Conservation (phyloP, 2,797 vertebrate species). For the Danio jaintianensis region DNA sequence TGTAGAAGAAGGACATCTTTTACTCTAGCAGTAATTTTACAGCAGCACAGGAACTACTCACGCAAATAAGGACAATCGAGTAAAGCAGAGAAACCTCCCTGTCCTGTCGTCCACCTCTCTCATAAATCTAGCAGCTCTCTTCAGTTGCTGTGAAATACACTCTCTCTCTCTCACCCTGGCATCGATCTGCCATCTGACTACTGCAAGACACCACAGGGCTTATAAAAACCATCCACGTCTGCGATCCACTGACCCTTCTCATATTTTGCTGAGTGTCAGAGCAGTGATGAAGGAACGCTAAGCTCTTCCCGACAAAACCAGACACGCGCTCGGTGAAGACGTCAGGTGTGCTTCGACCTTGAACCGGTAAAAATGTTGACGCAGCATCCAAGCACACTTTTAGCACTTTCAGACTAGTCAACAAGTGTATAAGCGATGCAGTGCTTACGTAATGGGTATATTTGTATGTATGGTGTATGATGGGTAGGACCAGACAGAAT, state of each 20-base stretch:
- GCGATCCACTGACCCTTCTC: constrained; percentile 69
- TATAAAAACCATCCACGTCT: constrained; percentile 69
- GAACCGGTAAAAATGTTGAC: constrained; percentile 13
- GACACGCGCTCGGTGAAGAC: constrained; percentile 42
- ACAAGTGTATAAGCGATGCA: background rate
- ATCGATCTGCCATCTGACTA: constrained; percentile 73
- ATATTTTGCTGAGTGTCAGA: constrained; percentile 67
- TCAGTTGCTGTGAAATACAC: constrained; percentile 34
- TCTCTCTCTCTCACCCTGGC: constrained; percentile 47
- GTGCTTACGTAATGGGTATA: background rate
- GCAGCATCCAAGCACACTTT: constrained; percentile 54
- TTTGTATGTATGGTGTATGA: background rate
- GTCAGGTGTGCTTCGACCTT: constrained; percentile 51
- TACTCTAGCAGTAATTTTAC: constrained; percentile 4
- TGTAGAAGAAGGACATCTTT: background rate
- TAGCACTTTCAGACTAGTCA: constrained; percentile 5
- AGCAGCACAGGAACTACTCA: background rate
- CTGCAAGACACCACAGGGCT: constrained; percentile 70
- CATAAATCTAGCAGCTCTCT: constrained; percentile 70
- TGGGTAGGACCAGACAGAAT: too few relatives aligned
- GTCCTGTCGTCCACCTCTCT: constrained; percentile 55
- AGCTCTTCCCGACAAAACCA: constrained; percentile 36
- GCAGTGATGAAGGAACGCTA: constrained; percentile 62
- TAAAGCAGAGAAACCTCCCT: constrained; percentile 63
- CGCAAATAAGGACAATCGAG: background rate